phyloP scores from a whole-genome alignment of 2,113 vertebrate genomes.

The Pimephales promelas region DNA sequence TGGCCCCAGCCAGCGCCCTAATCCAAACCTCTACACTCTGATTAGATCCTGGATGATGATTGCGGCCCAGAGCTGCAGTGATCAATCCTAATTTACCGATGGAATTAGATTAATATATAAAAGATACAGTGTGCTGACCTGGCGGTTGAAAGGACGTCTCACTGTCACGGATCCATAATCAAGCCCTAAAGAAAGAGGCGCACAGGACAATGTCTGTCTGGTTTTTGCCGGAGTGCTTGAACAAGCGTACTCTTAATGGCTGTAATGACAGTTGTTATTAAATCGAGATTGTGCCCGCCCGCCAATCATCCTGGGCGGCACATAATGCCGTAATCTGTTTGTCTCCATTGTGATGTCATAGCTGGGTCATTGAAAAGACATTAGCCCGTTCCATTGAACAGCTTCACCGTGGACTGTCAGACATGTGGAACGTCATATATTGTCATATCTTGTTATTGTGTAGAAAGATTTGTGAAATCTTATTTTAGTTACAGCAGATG shows the following conservation, averaged over 20 bases:
- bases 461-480: neutral
- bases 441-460: constrained; percentile 29
- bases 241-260: neutral
- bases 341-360: constrained; percentile 38
- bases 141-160: constrained; percentile 69
- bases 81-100: constrained; percentile 79
- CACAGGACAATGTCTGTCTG: constrained; percentile 28
- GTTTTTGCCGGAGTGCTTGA: constrained; percentile 16
- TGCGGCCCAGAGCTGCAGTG: constrained; percentile 71
- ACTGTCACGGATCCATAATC: constrained; percentile 49
- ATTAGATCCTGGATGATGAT: constrained; percentile 76
- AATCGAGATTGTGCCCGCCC: constrained; percentile 26
- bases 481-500: constrained; percentile 4
- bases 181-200: constrained; percentile 26
- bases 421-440: neutral
- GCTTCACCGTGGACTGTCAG: neutral
- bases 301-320: constrained; percentile 26
- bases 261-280: constrained; percentile 36
- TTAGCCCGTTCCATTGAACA: neutral
- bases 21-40: constrained; percentile 53
- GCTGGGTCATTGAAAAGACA: constrained; percentile 6
- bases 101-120: constrained; percentile 76
- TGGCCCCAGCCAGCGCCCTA: constrained; percentile 67
- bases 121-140: constrained; percentile 69
- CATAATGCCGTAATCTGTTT: constrained; percentile 29